Base-by-base conservation (phyloP, 2,113 vertebrate genomes). In the Mungos mungo region DNA sequence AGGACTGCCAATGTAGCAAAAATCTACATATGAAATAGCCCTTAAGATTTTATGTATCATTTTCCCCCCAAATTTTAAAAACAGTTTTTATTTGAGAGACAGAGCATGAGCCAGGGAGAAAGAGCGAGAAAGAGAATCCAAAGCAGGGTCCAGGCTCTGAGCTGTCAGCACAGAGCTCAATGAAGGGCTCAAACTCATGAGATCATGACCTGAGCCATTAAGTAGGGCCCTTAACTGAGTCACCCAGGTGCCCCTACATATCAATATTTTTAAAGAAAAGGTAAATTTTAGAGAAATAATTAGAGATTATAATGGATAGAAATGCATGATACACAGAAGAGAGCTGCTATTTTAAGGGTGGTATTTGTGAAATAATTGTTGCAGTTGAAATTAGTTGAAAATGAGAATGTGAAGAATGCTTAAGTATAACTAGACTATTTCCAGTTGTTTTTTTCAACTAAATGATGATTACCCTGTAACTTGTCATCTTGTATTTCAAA, bases 351-450 rank as follows among this genome's bases (percentile, higher is more conserved):
- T 82, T 65, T 74, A 90, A 74, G 35, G 85, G 35, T 31, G 27
- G 7, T 71, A 74, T 50, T 60, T 76, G 35, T 45, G 81, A 90
- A 92, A 85, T 85, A 82, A 90, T 71, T 88, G 95, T 77, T 16
- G n/a, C 27, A 90, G 83, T 41, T 41, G 25, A 91, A 97, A 95
- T 68, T 14, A 27, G 41, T 14, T 84, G 25, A 91, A 97, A 95
- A 72, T 14, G 31, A 54, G 11, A n/a, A 66, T 21, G 12, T 13
- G 66, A 88, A 90, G 47, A 83, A 86, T 5, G 33, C 4, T 38
- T 7, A 88, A 12, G 8, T 63, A 15, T 31, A 60, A 88, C 21
- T n/a, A 12, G 60, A 23, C 27, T 81, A 11, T 33, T 77, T 63
- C 63, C 4, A 65, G 29, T 80, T 91, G 31, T 57, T 88, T 85